These are phyloP conservation scores for Amblyopsis hoosieri DNA, from an alignment of 2,797 vertebrate species.

Conservation along the genomic window DNA sequence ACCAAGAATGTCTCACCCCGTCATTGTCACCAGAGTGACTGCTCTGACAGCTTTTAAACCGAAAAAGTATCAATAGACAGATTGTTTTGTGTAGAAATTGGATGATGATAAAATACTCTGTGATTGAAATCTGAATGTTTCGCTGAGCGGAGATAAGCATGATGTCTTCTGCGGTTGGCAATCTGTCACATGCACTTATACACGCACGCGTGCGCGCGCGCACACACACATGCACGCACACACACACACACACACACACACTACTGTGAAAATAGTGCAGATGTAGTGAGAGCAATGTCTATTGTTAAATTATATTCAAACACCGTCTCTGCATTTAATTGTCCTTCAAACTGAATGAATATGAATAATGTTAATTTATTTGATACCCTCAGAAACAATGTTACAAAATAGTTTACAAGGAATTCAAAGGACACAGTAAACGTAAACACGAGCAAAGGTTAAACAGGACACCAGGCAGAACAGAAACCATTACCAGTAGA, in stretches of 20 bases:
- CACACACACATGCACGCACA: not conserved
- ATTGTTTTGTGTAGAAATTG: constrained; percentile 35
- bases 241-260: too few relatives aligned
- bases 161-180: constrained; percentile 11
- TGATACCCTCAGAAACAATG: too few relatives aligned
- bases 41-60: constrained; percentile 35
- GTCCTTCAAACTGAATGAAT: constrained; percentile 31
- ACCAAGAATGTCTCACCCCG: constrained; percentile 21
- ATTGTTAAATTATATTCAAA: constrained; percentile 41
- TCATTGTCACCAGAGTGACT: constrained; percentile 29
- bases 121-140: constrained; percentile 41
- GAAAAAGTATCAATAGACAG: constrained; percentile 38
- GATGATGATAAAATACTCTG: constrained; percentile 38
- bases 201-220: not conserved
- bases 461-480: too few relatives aligned
- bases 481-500: too few relatives aligned
- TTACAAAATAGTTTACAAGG: too few relatives aligned
- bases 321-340: constrained; percentile 31
- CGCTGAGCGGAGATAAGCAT: constrained; percentile 16
- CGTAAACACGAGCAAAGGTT: too few relatives aligned
- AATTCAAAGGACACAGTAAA: too few relatives aligned
- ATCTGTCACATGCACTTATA: constrained; percentile 23
- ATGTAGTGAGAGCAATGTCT: constrained; percentile 19
- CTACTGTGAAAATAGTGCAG: not conserved
- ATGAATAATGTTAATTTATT: not conserved